Evolutionary conservation across 2,113 vertebrate genomes (phyloP).

Genomic region (Formicarius rufipectus): DNA sequence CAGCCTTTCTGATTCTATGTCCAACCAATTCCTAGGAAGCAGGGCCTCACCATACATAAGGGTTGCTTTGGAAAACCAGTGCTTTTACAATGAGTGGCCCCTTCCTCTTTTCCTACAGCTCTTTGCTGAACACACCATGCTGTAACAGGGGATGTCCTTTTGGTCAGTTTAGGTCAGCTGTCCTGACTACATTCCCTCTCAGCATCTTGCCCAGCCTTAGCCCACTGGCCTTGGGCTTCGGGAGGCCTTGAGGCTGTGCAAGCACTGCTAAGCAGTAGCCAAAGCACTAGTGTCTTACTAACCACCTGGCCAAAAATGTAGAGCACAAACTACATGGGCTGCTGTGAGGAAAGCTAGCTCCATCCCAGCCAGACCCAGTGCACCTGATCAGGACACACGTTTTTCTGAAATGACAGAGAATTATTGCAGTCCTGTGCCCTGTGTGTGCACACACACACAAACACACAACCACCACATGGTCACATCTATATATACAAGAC

Average conservation of each 20-base stretch:
- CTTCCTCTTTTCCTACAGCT: background rate
- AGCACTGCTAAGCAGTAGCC: background rate
- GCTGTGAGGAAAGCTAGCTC: background rate
- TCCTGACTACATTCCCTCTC: background rate
- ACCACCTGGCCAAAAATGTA: background rate
- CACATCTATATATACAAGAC: background rate
- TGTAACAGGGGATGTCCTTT: background rate
- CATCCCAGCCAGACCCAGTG: background rate
- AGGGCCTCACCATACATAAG: background rate
- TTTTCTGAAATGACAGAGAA: background rate
- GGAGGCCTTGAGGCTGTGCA: background rate
- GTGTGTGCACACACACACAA: rapidly evolving
- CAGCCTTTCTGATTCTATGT: background rate
- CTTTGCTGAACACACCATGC: background rate
- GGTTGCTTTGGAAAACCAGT: background rate
- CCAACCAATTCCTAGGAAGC: background rate
- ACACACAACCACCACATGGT: background rate
- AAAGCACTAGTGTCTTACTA: background rate
- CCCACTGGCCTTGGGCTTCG: background rate
- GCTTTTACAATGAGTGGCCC: background rate
- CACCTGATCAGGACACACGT: background rate
- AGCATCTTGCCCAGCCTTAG: background rate
- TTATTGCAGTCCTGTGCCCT: background rate
- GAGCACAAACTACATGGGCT: background rate
- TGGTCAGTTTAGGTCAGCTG: background rate